Evolutionary conservation across 2,113 vertebrate genomes (phyloP).

Genomic region (Sorex fumeus): DNA sequence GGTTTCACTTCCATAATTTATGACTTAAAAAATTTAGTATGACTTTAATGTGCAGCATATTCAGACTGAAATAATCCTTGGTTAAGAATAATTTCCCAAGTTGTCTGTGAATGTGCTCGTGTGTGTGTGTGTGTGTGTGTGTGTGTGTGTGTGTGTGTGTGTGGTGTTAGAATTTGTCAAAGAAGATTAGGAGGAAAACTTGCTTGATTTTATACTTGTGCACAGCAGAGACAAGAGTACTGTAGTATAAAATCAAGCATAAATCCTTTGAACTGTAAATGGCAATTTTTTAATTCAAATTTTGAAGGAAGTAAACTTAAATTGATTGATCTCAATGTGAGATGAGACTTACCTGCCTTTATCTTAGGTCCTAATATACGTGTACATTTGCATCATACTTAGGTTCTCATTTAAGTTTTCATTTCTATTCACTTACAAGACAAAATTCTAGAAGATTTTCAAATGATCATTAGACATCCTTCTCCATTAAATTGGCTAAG

Average conservation of each 20-base stretch:
- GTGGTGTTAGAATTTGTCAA: neutral
- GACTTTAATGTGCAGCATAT: neutral
- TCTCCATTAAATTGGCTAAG: neutral
- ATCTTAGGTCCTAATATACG: neutral
- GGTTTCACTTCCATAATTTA: conserved; percentile 51
- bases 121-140: neutral
- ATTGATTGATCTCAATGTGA: neutral
- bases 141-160: neutral
- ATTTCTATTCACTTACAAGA: neutral
- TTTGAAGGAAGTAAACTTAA: neutral
- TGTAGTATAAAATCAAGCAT: neutral
- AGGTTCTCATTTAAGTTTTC: neutral
- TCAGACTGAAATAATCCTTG: neutral
- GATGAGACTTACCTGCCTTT: neutral
- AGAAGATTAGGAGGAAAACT: no score
- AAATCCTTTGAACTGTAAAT: neutral
- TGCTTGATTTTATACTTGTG: neutral
- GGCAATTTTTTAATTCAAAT: neutral
- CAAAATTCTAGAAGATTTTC: neutral
- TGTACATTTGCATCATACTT: neutral
- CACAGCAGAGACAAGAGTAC: neutral
- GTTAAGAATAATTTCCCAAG: neutral
- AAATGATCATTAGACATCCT: neutral
- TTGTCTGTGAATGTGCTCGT: neutral
- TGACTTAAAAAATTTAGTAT: conserved; percentile 35